Conservation (phyloP, 2,113 vertebrate genomes). For the Sakesphorus luctuosus region DNA sequence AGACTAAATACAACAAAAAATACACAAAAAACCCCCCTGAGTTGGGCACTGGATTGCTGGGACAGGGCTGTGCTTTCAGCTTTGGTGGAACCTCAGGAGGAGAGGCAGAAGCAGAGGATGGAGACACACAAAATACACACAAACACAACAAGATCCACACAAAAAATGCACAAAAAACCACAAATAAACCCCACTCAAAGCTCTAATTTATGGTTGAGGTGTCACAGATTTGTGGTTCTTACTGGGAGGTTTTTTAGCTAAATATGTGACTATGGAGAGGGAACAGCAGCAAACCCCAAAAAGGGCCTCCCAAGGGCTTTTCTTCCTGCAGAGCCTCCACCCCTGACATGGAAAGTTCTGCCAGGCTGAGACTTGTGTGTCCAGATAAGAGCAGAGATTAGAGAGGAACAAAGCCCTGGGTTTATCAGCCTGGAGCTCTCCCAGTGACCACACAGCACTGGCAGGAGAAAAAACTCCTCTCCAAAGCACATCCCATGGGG, state of each 20-base stretch:
- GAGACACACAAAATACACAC: too few species aligned
- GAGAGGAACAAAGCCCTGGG: not conserved
- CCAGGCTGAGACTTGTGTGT: not conserved
- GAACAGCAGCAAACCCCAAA: not conserved
- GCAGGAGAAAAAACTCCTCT: too few species aligned
- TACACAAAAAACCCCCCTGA: too few species aligned
- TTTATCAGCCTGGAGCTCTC: too few species aligned
- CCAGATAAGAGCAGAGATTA: not conserved
- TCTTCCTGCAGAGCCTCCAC: not conserved
- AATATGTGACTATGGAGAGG: rapidly evolving
- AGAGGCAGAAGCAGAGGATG: too few species aligned
- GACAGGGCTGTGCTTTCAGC: too few species aligned
- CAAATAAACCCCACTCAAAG: rapidly evolving
- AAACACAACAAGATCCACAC: too few species aligned
- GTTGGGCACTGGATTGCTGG: too few species aligned
- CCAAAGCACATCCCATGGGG: too few species aligned
- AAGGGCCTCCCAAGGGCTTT: not conserved
- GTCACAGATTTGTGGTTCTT: not conserved
- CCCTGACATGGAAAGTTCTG: not conserved
- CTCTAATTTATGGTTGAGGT: not conserved
- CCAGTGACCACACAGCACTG: too few species aligned
- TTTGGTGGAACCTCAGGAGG: too few species aligned
- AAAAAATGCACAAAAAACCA: not conserved
- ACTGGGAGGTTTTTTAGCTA: not conserved
- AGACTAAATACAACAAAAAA: not conserved